Percentiles rank a stretch among this genome's conserved stretches.
phyloP scores from a whole-genome alignment of 2,888 invertebrate genomes.

The Augiades crinisus region DNA sequence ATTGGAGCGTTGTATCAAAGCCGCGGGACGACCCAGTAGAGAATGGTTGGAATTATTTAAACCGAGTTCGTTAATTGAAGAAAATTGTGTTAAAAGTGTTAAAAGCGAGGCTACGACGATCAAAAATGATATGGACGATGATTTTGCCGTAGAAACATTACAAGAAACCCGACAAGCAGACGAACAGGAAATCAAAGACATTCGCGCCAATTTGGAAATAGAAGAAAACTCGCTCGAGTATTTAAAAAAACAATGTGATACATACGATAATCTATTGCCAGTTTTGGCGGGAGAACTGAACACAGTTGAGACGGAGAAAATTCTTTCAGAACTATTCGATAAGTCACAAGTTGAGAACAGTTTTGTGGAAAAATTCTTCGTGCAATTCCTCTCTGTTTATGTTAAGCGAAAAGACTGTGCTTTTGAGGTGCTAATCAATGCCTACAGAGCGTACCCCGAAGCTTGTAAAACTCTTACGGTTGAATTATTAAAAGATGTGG shows the following conservation, averaged over 20 bases:
- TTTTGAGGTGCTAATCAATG: constrained; percentile 50
- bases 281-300: constrained; percentile 45
- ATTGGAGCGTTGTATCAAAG: constrained; percentile 28
- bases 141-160: background rate
- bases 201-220: background rate
- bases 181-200: background rate
- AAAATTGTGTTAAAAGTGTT: background rate
- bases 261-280: background rate
- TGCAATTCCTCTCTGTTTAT: constrained; percentile 43
- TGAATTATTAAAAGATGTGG: constrained; percentile 43
- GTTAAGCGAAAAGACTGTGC: constrained; percentile 46
- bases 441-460: constrained; percentile 36
- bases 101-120: background rate
- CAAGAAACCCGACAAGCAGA: background rate
- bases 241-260: background rate
- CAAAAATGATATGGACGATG: background rate
- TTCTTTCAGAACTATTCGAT: no score
- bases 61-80: background rate
- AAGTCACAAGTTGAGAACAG: no score
- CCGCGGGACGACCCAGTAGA: constrained; percentile 7
- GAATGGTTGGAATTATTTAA: constrained; percentile 35
- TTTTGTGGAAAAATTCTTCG: constrained; percentile 38
- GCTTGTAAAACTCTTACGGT: constrained; percentile 42
- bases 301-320: constrained; percentile 19
- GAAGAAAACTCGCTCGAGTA: background rate